Percentiles rank a stretch among this genome's conserved stretches.
phyloP scores from a whole-genome alignment of 92 coral and sea anemone species.

The Meandrina meandrites region DNA sequence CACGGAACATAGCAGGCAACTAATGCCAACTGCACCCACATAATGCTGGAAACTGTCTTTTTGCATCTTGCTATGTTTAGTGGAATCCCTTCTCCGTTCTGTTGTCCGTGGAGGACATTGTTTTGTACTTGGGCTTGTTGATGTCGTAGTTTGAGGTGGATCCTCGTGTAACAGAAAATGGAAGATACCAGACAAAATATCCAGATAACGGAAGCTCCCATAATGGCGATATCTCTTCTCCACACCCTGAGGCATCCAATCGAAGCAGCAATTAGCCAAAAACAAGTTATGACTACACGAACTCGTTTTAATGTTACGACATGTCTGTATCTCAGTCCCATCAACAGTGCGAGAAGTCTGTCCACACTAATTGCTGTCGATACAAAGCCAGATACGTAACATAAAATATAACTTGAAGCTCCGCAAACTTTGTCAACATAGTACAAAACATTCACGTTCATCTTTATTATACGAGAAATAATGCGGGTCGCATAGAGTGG shows the following conservation, averaged over 20 bases:
- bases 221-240: neutral
- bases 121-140: neutral
- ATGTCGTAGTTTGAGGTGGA: neutral
- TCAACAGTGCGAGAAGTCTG: no score
- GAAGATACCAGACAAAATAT: neutral
- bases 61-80: neutral
- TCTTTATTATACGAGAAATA: no score
- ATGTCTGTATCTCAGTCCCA: no score
- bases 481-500: no score
- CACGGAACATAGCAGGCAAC: neutral
- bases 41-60: neutral
- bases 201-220: neutral
- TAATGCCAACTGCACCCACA: no score
- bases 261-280: neutral
- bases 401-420: no score
- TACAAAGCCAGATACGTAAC: no score
- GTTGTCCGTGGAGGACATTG: neutral
- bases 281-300: neutral
- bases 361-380: no score
- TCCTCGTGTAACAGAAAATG: neutral
- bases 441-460: no score
- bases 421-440: no score
- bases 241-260: neutral
- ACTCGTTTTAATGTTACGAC: no score
- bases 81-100: neutral